phyloP scores from a whole-genome alignment of 2,888 invertebrate species.

The Parascotia fuliginaria region DNA sequence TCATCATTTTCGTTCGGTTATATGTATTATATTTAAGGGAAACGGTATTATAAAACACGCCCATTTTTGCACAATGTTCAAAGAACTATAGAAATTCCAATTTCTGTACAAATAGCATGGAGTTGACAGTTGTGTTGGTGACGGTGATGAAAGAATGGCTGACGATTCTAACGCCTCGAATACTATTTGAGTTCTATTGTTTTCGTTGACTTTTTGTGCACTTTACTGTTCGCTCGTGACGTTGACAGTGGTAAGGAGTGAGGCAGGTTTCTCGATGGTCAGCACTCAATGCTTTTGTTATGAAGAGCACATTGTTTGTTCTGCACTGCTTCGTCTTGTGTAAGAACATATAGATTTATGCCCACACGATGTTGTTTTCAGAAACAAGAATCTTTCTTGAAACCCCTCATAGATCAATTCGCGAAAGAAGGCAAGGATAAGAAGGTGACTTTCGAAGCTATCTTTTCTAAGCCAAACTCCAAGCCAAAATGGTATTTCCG shows the following conservation, averaged over 20 bases:
- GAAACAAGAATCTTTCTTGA: slow-evolving; percentile 98
- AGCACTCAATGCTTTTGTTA: slow-evolving; percentile 78
- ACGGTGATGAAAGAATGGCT: slow-evolving; percentile 67
- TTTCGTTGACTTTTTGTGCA: slow-evolving; percentile 69
- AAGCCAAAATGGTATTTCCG: slow-evolving; percentile 97
- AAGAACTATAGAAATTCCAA: slow-evolving; percentile 67
- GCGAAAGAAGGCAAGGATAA: slow-evolving; percentile 98
- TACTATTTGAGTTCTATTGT: slow-evolving; percentile 65
- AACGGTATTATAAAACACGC: slow-evolving; percentile 42
- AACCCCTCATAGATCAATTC: slow-evolving; percentile 96
- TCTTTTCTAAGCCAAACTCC: slow-evolving; percentile 98
- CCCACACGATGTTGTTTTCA: slow-evolving; percentile 64
- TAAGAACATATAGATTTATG: slow-evolving; percentile 31
- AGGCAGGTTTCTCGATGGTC: slow-evolving; percentile 63
- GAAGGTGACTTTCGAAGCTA: slow-evolving; percentile 96
- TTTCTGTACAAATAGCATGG: slow-evolving; percentile 83
- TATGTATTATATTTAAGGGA: slow-evolving; percentile 45
- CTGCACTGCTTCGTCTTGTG: slow-evolving; percentile 54
- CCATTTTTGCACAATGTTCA: slow-evolving; percentile 62
- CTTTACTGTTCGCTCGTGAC: slow-evolving; percentile 58
- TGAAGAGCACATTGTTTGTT: slow-evolving; percentile 78
- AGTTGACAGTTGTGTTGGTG: slow-evolving; percentile 67
- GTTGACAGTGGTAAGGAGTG: slow-evolving; percentile 62
- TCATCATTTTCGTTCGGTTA: slow-evolving; percentile 64
- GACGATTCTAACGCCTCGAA: slow-evolving; percentile 79